phyloP scores from a whole-genome alignment of 2,797 vertebrate species.

The Aldrovandia affinis region DNA sequence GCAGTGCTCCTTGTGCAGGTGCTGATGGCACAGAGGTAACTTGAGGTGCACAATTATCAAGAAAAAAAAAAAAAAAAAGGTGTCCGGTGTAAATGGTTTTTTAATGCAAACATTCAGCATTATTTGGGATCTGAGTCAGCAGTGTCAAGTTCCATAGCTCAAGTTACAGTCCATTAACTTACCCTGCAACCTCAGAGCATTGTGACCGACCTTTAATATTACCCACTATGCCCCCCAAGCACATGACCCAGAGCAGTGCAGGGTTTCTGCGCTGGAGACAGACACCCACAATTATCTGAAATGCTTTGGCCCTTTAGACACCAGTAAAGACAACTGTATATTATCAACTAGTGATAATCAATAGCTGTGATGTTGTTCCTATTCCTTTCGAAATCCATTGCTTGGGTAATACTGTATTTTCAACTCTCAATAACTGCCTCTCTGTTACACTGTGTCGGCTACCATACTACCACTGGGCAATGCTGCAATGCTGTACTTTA shows the following conservation, averaged over 20 bases:
- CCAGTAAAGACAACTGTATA: too few relatives aligned
- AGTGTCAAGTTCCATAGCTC: background rate
- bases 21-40: background rate
- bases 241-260: too few relatives aligned
- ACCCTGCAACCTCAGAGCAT: background rate
- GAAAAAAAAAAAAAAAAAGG: background rate
- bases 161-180: background rate
- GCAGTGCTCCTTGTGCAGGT: background rate
- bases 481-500: too few relatives aligned
- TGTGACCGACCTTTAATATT: background rate
- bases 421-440: too few relatives aligned
- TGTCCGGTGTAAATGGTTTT: background rate
- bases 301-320: background rate
- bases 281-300: too few relatives aligned
- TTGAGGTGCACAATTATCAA: background rate
- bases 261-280: too few relatives aligned
- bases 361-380: too few relatives aligned
- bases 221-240: background rate
- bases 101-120: slow-evolving; percentile 3
- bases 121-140: slow-evolving; percentile 2
- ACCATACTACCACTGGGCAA: too few relatives aligned
- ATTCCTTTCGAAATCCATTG: too few relatives aligned
- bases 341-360: too few relatives aligned
- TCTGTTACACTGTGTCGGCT: too few relatives aligned
- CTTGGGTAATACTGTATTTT: too few relatives aligned